Evolutionary conservation across 2,797 vertebrate species (phyloP), one percentile per base, ranked within the genome.

Genomic region (Parauchenoglanis ngamensis): DNA sequence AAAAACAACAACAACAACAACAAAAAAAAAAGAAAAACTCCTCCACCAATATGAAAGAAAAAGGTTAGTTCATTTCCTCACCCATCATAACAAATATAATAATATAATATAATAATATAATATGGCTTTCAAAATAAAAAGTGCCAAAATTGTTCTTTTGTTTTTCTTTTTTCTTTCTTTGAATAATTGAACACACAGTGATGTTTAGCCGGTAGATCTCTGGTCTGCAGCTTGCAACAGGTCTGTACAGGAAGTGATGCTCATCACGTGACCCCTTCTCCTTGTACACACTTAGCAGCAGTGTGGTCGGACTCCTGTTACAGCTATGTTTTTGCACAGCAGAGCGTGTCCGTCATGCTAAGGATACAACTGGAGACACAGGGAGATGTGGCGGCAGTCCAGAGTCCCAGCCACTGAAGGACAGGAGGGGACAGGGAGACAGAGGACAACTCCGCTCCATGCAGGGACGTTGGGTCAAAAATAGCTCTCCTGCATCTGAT

Each of bases 181-280:
- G 94, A 96, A 93, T 96, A 96, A 95, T 95, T 95, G 94, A 96
- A 96, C 95, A 95, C 96, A 96, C 96, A 96, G 96, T 96, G 96
- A 96, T 96, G 95, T 95, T 94, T 94, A 94, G 94, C 94, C 94
- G 93, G 94, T 95, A 94, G 94, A 92, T 94, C 93, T 93, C 91
- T 94, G 92, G 76, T 89, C 89, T 70, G 83, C 89, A 89, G 81
- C 86, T 93, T 93, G 94, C 61, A 80, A 84, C 86, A 83, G 89
- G 88, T 88, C 89, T 86, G 90, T 91, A 93, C 92, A 94, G 93
- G 92, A 93, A 92, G 76, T 93, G 92, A 93, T n/a, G 86, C 86
- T 40, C n/a, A 49, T 87, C 86, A 87, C 25, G 88, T 87, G 76
- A 91, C 88, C 83, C 83, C 63, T 82, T 85, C 76, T 85, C 65